These are phyloP conservation scores for Vimba vimba DNA, from an alignment of 2,113 vertebrate genomes.

Conservation along the genomic window DNA sequence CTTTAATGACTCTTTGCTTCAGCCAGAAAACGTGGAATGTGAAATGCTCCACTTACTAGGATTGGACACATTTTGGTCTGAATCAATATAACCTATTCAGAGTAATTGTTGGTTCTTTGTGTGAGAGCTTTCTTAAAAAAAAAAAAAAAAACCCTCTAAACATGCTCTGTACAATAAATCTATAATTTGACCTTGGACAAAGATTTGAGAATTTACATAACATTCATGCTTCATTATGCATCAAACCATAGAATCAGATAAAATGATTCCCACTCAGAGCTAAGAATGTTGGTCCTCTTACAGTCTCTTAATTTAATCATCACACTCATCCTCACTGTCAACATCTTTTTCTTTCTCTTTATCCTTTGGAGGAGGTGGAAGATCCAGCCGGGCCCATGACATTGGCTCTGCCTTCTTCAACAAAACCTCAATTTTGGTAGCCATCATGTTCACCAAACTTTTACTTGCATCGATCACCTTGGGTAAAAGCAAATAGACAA, in stretches of 20 bases:
- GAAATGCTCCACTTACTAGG: neutral
- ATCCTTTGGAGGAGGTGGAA: slow-evolving; percentile 77
- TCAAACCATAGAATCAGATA: neutral
- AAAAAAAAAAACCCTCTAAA: neutral
- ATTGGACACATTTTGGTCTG: neutral
- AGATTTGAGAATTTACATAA: neutral
- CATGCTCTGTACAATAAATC: neutral
- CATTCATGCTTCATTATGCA: slow-evolving; percentile 9
- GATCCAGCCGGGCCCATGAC: slow-evolving; percentile 91
- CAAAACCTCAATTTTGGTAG: slow-evolving; percentile 90
- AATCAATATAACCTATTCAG: neutral
- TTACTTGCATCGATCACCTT: slow-evolving; percentile 92
- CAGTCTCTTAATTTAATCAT: slow-evolving; percentile 43
- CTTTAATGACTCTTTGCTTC: neutral
- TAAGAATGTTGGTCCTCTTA: neutral
- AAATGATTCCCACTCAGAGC: neutral
- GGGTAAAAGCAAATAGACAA: neutral
- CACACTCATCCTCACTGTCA: slow-evolving; percentile 69
- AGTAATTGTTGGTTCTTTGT: neutral
- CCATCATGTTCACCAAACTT: slow-evolving; percentile 91
- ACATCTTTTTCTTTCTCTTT: slow-evolving; percentile 67
- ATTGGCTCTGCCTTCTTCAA: slow-evolving; percentile 93
- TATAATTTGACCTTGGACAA: neutral
- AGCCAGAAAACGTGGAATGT: neutral
- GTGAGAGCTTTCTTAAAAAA: neutral